A percentile compares a stretch with the other conserved stretches of the same genome.
These are phyloP conservation scores for Pelodytes ibericus DNA, from an alignment of 2,797 vertebrate genomes.

Conservation along the genomic window DNA sequence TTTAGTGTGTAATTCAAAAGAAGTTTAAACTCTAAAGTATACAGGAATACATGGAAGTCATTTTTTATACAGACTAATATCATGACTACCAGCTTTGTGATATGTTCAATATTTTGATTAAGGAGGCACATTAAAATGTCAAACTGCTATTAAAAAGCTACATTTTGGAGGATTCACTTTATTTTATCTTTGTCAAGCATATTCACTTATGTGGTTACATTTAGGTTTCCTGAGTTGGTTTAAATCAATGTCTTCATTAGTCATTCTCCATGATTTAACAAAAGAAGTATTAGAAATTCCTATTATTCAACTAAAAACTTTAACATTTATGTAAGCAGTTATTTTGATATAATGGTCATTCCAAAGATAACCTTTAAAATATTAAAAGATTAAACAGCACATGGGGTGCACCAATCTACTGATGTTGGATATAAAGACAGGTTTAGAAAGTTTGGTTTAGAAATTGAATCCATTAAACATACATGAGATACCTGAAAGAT, in stretches of 20 bases:
- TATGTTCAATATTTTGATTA: constrained; percentile 16
- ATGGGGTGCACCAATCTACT: no score
- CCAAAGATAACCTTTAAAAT: no score
- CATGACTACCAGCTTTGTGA: neutral
- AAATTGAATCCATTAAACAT: no score
- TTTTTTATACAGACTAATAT: neutral
- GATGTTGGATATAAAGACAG: no score
- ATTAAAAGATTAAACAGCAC: no score
- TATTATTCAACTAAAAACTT: neutral
- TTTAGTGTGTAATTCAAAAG: neutral
- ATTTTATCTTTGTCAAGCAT: constrained; percentile 12
- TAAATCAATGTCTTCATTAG: constrained; percentile 15
- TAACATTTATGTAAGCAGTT: neutral
- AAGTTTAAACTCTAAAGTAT: neutral
- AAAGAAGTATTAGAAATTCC: neutral
- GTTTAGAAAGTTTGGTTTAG: no score
- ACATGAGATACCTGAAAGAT: no score
- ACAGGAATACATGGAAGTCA: neutral
- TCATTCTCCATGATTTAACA: constrained; percentile 3
- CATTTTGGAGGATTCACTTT: constrained; percentile 12
- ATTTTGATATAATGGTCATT: no score
- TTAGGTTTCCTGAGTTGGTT: neutral
- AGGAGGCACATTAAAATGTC: constrained; percentile 27
- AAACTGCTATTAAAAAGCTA: constrained; percentile 6
- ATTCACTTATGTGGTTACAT: neutral